Evolutionary conservation across 2,113 vertebrate species (phyloP).

Genomic region (Urocynchramus pylzowi): DNA sequence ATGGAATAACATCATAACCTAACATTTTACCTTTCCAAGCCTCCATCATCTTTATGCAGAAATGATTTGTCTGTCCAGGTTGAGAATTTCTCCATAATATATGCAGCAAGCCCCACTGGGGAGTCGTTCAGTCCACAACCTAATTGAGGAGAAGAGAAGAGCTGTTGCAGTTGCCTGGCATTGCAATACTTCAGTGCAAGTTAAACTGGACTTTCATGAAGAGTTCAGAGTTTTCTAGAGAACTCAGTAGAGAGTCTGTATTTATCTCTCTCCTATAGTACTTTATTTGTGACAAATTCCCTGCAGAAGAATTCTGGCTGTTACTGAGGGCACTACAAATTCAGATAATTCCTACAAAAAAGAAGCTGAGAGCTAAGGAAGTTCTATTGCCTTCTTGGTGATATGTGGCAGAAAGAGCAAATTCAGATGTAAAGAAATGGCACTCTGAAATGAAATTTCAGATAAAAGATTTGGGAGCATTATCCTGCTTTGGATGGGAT

Average conservation of each 20-base stretch:
- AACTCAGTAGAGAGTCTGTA: neutral
- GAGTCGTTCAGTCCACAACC: conserved; percentile 84
- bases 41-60: conserved; percentile 74
- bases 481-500: neutral
- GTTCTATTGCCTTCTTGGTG: neutral
- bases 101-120: conserved; percentile 84
- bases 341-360: neutral
- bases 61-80: conserved; percentile 79
- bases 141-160: conserved; percentile 44
- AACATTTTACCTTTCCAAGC: conserved; percentile 78
- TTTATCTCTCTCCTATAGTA: neutral
- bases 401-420: neutral
- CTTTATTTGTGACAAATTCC: neutral
- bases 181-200: neutral
- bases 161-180: neutral
- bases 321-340: neutral
- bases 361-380: neutral
- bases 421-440: neutral
- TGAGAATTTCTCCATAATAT: conserved; percentile 88
- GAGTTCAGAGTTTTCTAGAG: neutral
- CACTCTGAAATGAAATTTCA: neutral
- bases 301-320: neutral
- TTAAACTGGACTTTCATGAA: neutral
- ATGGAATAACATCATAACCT: neutral
- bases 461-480: neutral